phyloP scores from a whole-genome alignment of 2,888 invertebrate genomes.

The Pomacea canaliculata region DNA sequence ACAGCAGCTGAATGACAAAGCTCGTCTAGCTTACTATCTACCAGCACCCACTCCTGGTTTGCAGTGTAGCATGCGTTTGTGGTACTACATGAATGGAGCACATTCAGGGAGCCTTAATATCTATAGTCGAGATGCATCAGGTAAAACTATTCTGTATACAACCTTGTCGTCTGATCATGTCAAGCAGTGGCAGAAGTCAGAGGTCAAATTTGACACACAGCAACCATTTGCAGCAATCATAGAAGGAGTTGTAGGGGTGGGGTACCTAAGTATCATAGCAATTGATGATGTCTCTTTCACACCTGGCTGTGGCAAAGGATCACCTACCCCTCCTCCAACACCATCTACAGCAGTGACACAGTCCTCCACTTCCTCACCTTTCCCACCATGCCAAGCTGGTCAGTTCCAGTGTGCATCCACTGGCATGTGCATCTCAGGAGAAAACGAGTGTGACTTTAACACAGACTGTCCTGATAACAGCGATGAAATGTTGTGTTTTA shows the following conservation, averaged over 20 bases:
- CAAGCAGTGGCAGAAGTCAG: slow-evolving; percentile 54
- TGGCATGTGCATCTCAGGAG: slow-evolving; percentile 45
- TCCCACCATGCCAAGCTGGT: slow-evolving; percentile 27
- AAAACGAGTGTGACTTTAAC: slow-evolving; percentile 43
- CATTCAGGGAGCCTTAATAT: slow-evolving; percentile 57
- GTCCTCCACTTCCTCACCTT: slow-evolving; percentile 36
- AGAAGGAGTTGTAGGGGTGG: slow-evolving; percentile 58
- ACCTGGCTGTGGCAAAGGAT: slow-evolving; percentile 53
- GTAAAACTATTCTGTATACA: slow-evolving; percentile 35
- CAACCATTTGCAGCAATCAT: slow-evolving; percentile 54
- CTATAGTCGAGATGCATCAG: slow-evolving; percentile 34
- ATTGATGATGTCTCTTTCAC: slow-evolving; percentile 64
- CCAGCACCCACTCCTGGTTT: slow-evolving; percentile 38
- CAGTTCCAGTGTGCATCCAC: slow-evolving; percentile 36
- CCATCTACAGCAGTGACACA: slow-evolving; percentile 25
- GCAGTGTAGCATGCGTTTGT: slow-evolving; percentile 62
- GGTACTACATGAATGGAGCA: slow-evolving; percentile 62
- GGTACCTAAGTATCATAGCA: slow-evolving; percentile 57
- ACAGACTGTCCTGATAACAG: slow-evolving; percentile 39
- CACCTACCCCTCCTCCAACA: slow-evolving; percentile 29
- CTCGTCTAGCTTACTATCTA: slow-evolving; percentile 68
- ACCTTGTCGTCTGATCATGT: slow-evolving; percentile 59
- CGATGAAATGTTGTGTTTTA: slow-evolving; percentile 48
- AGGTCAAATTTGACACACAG: slow-evolving; percentile 45
- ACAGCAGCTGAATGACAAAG: slow-evolving; percentile 71